Evolutionary conservation across 2,888 invertebrate species (phyloP).

Genomic region (Cataglyphis albicans): DNA sequence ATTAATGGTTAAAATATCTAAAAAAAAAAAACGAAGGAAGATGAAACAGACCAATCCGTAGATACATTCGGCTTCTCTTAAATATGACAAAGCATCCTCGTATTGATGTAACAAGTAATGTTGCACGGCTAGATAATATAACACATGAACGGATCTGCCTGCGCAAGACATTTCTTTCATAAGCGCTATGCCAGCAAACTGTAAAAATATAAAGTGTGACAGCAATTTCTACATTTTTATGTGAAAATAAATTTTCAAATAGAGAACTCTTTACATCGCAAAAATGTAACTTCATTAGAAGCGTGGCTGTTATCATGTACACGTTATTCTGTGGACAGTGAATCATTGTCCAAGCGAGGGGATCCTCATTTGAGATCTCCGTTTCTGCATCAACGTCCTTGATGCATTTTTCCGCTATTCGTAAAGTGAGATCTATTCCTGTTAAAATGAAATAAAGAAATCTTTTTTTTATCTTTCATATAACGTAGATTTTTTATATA

Average conservation of each 20-base stretch:
- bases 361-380: slow-evolving; percentile 63
- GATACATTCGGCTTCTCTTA: slow-evolving; percentile 71
- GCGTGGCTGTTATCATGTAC: slow-evolving; percentile 67
- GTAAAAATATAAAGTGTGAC: slow-evolving; percentile 2
- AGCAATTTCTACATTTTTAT: background rate
- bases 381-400: slow-evolving; percentile 65
- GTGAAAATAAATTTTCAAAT: background rate
- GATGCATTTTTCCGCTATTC: slow-evolving; percentile 77
- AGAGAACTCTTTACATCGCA: slow-evolving; percentile 70
- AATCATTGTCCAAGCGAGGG: slow-evolving; percentile 77
- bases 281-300: slow-evolving; percentile 77
- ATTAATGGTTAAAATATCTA: background rate
- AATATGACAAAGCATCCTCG: slow-evolving; percentile 74
- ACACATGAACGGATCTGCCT: slow-evolving; percentile 68
- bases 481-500: background rate
- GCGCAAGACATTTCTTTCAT: slow-evolving; percentile 73
- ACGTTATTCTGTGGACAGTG: slow-evolving; percentile 70
- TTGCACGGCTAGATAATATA: slow-evolving; percentile 79
- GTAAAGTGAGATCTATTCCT: slow-evolving; percentile 77
- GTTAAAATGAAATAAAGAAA: background rate
- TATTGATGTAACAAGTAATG: slow-evolving; percentile 76
- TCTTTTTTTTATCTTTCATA: background rate
- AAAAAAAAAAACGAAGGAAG: too few relatives aligned
- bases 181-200: slow-evolving; percentile 79
- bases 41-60: slow-evolving; percentile 76